Base-by-base conservation (phyloP, 2,888 invertebrate genomes). In the Holacanthella duospinosa region DNA sequence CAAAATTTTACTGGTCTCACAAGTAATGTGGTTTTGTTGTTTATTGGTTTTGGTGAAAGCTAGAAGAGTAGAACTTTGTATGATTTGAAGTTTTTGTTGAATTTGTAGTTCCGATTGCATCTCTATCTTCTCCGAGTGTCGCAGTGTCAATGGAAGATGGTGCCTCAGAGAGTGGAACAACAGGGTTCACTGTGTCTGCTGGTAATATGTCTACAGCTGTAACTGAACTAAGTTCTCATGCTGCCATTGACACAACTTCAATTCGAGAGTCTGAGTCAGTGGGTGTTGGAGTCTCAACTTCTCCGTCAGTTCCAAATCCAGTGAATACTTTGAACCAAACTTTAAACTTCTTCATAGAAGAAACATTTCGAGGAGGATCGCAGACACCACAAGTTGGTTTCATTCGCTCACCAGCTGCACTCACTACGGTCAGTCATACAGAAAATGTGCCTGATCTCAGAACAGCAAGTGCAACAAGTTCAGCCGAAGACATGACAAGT, bases 381-480 rank as follows among this genome's bases (percentile, higher is more conserved):
- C 62, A 62, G 55, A 64, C 64, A 2, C 48, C 63, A 12, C 61
- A 43, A 29, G 24, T 54, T 44, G 19, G 24, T 48, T 59, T 36
- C 0, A 48, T 48, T 48, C 48, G n/a, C n/a, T 21, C 48, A 16
- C 48, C 48, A 4, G 48, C 19, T 48, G 48, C 48, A 9, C n/a
- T 48, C 21, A 9, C 57, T 6, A 21, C 6, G 6, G 57, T 19
- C 4, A 57, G 57, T 57, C 36, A 57, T n/a, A 57, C 57, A 6
- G 57, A 57, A 36, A 57, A 29, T 36, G 36, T 57, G 21, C 57
- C 57, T n/a, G n/a, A 28, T 29, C 55, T 9, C 4, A 24, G 55
- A 12, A 16, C 55, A 19, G 59, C 67, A 2, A 69, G 70, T 60
- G 61, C 65, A 4, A 68, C 70, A 1, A 68, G 69, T 58, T 67